phyloP scores from a whole-genome alignment of 2,797 vertebrate species.

The Microchirus variegatus region DNA sequence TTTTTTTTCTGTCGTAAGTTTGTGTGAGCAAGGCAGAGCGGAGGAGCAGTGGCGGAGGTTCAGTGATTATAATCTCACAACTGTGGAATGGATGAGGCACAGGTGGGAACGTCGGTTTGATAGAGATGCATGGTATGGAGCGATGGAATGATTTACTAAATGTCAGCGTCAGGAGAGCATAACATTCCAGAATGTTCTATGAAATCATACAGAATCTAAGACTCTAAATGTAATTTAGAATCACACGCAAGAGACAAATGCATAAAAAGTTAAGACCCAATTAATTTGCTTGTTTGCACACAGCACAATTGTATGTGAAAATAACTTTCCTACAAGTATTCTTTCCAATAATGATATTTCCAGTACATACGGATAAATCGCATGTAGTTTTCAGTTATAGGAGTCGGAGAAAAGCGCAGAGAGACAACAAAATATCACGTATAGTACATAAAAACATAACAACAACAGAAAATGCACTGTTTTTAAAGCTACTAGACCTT shows the following conservation, averaged over 20 bases:
- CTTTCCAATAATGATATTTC: too few species aligned
- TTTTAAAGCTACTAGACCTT: not conserved
- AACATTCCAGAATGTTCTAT: too few species aligned
- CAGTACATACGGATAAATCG: too few species aligned
- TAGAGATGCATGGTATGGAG: slow-evolving; percentile 17
- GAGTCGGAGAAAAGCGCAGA: too few species aligned
- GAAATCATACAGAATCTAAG: slow-evolving; percentile 24
- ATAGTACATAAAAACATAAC: not conserved
- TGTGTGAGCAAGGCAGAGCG: slow-evolving; percentile 12
- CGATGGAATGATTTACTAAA: slow-evolving; percentile 40
- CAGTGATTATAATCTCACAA: slow-evolving; percentile 13
- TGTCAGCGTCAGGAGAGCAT: not conserved
- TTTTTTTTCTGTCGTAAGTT: not conserved
- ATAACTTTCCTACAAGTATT: slow-evolving; percentile 23
- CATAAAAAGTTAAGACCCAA: slow-evolving; percentile 26
- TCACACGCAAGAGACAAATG: slow-evolving; percentile 37
- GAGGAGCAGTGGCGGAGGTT: not conserved
- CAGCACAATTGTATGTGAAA: slow-evolving; percentile 15
- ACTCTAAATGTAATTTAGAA: slow-evolving; percentile 57
- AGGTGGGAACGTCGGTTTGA: too few species aligned
- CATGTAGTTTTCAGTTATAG: too few species aligned
- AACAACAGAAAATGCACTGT: slow-evolving; percentile 7
- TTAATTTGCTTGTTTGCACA: slow-evolving; percentile 45
- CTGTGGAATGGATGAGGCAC: too few species aligned
- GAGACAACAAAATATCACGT: too few species aligned